Conservation (phyloP, 2,797 vertebrate species). For the Propithecus deckenii region DNA sequence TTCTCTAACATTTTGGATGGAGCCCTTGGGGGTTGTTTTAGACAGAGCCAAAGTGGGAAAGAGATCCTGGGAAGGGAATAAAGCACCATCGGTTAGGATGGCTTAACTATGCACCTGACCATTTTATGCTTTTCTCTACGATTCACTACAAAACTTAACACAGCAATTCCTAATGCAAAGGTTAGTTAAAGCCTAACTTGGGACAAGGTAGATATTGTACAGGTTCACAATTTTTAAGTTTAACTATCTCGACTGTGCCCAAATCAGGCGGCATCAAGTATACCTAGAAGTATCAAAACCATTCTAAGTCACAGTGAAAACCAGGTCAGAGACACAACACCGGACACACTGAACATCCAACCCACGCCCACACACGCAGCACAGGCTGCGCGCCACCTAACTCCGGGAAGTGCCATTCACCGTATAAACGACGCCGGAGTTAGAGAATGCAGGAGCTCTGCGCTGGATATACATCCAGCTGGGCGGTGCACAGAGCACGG, state of each 20-base stretch:
- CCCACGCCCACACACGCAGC: not conserved
- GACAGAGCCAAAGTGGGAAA: not conserved
- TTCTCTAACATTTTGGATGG: not conserved
- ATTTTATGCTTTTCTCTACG: not conserved
- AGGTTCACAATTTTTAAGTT: not conserved
- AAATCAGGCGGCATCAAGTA: not conserved
- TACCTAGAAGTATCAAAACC: not conserved
- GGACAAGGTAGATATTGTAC: not conserved
- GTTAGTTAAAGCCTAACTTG: not conserved
- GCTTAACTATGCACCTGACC: not conserved
- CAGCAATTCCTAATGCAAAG: not conserved
- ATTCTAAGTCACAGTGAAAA: not conserved
- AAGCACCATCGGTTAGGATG: not conserved
- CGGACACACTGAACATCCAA: not conserved
- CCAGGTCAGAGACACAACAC: not conserved
- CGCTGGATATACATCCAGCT: rapidly evolving
- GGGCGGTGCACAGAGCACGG: not conserved
- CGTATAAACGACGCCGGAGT: rapidly evolving
- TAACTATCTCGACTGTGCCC: not conserved
- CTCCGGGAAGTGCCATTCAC: rapidly evolving
- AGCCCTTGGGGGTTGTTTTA: not conserved
- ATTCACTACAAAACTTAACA: not conserved
- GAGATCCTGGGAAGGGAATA: not conserved
- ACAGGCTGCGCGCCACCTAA: rapidly evolving
- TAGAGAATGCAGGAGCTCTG: not conserved